A percentile compares a stretch with the other conserved stretches of the same genome.
Conservation (phyloP, 2,888 invertebrate species). For the Prosopocoilus inquinatus region DNA sequence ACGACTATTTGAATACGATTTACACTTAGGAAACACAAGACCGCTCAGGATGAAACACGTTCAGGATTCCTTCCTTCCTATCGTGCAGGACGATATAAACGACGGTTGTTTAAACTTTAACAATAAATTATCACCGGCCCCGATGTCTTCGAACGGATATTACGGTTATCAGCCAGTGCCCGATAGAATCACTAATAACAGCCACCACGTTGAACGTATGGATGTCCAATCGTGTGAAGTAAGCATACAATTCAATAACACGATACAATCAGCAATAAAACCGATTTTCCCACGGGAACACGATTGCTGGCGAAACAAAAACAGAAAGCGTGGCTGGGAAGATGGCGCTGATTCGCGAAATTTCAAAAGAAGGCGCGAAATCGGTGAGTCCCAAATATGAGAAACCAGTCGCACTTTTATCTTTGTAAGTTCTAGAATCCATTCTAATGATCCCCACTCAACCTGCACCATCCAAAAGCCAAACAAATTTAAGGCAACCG, state of each 20-base stretch:
- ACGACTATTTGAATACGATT: conserved; percentile 2
- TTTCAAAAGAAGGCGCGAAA: conserved; percentile 44
- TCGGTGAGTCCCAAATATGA: conserved; percentile 30
- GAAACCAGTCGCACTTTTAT: no score
- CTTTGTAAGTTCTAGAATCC: conserved; percentile 29
- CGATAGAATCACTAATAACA: conserved; percentile 18
- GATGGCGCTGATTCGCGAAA: conserved; percentile 18
- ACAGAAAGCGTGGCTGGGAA: conserved; percentile 27
- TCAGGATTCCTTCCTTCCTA: conserved; percentile 26
- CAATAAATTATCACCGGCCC: conserved; percentile 45
- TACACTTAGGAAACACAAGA: conserved; percentile 6
- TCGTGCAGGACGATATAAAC: conserved; percentile 25
- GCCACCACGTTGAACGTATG: conserved; percentile 16
- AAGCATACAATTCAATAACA: conserved; percentile 22
- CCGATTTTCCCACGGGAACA: conserved; percentile 6
- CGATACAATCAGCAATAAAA: conserved; percentile 15
- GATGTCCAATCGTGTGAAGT: conserved; percentile 16
- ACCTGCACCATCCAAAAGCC: conserved; percentile 20
- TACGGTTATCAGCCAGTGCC: conserved; percentile 54
- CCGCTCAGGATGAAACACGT: conserved; percentile 26
- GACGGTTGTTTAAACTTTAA: conserved; percentile 21
- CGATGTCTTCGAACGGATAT: conserved; percentile 56
- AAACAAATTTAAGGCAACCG: conserved; percentile 35
- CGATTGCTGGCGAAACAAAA: conserved; percentile 14
- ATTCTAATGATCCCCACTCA: conserved; percentile 17